Percentiles rank a stretch among this genome's conserved stretches.
These are phyloP conservation scores for Microctenopoma lineatum DNA, from an alignment of 2,797 vertebrate genomes.

Conservation along the genomic window DNA sequence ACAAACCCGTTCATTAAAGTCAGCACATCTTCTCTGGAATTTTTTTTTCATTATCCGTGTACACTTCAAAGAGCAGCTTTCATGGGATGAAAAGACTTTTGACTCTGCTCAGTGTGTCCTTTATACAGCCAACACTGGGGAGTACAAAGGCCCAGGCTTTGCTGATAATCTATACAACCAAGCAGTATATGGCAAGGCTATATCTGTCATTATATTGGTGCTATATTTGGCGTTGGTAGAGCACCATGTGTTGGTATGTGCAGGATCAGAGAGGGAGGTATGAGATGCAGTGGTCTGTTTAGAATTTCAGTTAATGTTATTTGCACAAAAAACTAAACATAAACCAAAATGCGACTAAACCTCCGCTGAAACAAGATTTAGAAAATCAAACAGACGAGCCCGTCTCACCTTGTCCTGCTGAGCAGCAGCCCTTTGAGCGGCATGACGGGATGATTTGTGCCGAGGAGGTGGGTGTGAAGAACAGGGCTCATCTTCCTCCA, in stretches of 20 bases:
- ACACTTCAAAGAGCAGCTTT: conserved; percentile 48
- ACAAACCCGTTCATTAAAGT: conserved; percentile 30
- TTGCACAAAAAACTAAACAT: not conserved
- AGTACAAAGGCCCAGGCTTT: conserved; percentile 57
- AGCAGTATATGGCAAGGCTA: conserved; percentile 36
- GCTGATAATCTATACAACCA: conserved; percentile 53
- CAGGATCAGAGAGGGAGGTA: conserved; percentile 12
- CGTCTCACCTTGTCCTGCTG: conserved; percentile 79
- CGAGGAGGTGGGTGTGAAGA: conserved; percentile 79
- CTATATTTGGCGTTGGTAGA: conserved; percentile 63
- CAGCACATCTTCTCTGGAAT: conserved; percentile 9
- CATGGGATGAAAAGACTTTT: conserved; percentile 15
- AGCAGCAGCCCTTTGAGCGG: conserved; percentile 53
- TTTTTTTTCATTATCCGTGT: not conserved
- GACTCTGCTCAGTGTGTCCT: conserved; percentile 22
- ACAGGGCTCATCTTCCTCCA: conserved; percentile 95
- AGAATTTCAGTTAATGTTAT: not conserved
- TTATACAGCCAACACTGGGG: conserved; percentile 18
- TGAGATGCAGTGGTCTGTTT: conserved; percentile 1
- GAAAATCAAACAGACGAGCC: conserved; percentile 16
- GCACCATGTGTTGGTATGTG: conserved; percentile 34
- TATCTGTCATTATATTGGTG: conserved; percentile 35
- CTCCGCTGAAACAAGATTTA: not conserved
- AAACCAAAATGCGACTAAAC: not conserved
- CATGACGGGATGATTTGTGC: conserved; percentile 81